phyloP scores from a whole-genome alignment of 2,113 vertebrate genomes.

The Chaetorhynchus papuensis region DNA sequence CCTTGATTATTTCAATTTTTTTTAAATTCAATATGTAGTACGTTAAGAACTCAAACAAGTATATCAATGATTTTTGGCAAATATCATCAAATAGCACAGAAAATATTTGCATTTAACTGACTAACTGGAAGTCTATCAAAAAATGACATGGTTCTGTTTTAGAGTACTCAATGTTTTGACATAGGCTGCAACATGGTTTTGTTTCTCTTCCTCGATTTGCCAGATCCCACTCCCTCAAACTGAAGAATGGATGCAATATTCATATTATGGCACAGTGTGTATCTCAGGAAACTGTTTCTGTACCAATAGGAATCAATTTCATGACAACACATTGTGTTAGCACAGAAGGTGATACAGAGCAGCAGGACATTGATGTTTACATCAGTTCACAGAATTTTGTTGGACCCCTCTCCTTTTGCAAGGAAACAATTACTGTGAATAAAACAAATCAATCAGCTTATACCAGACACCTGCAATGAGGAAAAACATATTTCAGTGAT shows the following conservation, averaged over 20 bases:
- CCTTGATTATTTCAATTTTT: neutral
- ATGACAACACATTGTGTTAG: neutral
- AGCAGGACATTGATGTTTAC: neutral
- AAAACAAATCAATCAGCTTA: neutral
- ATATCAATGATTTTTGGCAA: neutral
- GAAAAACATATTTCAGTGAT: neutral
- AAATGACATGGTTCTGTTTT: neutral
- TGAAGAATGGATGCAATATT: neutral
- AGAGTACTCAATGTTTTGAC: neutral
- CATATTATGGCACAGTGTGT: neutral
- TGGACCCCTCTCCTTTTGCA: neutral
- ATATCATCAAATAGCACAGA: neutral
- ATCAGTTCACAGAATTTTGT: neutral
- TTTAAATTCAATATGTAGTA: neutral
- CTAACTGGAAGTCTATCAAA: neutral
- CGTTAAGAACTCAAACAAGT: neutral
- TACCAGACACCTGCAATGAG: neutral
- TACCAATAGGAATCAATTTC: neutral
- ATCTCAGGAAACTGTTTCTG: neutral
- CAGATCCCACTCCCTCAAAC: neutral
- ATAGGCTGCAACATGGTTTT: neutral
- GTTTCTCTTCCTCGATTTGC: neutral
- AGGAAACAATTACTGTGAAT: neutral
- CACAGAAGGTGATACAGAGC: neutral
- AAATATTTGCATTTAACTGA: neutral